phyloP scores from a whole-genome alignment of 2,797 vertebrate genomes.

The Squalus acanthias region DNA sequence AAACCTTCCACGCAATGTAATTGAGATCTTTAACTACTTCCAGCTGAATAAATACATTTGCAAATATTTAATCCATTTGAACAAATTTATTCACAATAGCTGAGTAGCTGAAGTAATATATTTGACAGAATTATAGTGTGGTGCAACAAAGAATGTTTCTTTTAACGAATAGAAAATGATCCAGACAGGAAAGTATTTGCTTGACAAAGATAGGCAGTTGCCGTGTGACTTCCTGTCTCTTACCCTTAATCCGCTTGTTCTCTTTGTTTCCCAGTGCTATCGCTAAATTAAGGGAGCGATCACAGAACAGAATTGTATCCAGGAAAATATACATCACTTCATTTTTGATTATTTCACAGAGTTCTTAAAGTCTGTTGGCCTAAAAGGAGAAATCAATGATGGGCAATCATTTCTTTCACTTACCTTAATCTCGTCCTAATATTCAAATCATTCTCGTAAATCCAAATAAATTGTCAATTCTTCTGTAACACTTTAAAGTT shows the following conservation, averaged over 20 bases:
- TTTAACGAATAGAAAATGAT: neutral
- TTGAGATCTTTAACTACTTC: neutral
- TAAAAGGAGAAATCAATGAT: too few species aligned
- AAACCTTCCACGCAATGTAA: neutral
- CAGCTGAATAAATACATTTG: neutral
- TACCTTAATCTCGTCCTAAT: too few species aligned
- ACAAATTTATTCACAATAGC: neutral
- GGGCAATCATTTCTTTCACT: too few species aligned
- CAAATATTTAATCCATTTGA: neutral
- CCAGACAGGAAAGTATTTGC: neutral
- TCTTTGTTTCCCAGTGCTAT: neutral
- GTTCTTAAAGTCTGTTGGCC: neutral
- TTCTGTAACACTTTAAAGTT: too few species aligned
- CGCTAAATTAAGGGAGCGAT: neutral
- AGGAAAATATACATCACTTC: too few species aligned
- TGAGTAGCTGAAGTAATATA: neutral
- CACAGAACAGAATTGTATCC: neutral
- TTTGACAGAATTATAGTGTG: too few species aligned
- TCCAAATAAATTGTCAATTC: too few species aligned
- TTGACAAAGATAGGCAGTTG: neutral
- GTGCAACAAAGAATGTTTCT: neutral
- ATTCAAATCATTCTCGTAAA: too few species aligned
- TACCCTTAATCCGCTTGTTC: neutral
- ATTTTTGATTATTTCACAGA: neutral
- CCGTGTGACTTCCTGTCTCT: neutral